Conservation (phyloP, 2,113 vertebrate genomes). For the Nibea coibor region DNA sequence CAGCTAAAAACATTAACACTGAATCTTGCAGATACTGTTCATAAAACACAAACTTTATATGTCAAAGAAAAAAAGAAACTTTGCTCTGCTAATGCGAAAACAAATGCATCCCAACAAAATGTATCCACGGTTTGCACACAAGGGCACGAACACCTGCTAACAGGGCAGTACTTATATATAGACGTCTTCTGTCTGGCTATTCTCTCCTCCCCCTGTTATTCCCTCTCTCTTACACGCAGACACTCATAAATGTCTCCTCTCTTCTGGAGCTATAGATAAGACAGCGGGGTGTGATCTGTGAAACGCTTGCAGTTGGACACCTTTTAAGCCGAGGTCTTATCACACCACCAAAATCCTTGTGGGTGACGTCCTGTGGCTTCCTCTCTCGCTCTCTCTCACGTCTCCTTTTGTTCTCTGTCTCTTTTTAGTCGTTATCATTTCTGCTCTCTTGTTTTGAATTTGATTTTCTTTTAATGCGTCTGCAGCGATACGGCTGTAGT, state of each 20-base stretch:
- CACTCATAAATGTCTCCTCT: constrained; percentile 40
- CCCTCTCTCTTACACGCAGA: background rate
- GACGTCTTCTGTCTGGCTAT: background rate
- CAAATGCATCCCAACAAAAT: background rate
- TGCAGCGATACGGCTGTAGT: background rate
- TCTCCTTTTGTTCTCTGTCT: background rate
- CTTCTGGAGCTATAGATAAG: constrained; percentile 67
- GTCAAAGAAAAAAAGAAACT: background rate
- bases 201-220: background rate
- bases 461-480: constrained; percentile 23
- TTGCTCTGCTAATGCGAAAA: background rate
- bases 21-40: background rate
- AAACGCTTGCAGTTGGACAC: constrained; percentile 54
- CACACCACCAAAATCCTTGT: constrained; percentile 23
- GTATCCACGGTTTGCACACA: background rate
- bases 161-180: background rate
- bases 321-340: constrained; percentile 56
- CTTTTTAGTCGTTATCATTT: constrained; percentile 6
- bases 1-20: background rate
- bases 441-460: constrained; percentile 19
- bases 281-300: constrained; percentile 46
- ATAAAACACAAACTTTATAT: background rate
- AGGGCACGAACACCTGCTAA: background rate
- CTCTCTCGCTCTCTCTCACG: background rate
- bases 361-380: constrained; percentile 32